A percentile compares a stretch with the other conserved stretches of the same genome.
Evolutionary conservation across 2,797 vertebrate genomes (phyloP).

Genomic region (Peromyscus eremicus): DNA sequence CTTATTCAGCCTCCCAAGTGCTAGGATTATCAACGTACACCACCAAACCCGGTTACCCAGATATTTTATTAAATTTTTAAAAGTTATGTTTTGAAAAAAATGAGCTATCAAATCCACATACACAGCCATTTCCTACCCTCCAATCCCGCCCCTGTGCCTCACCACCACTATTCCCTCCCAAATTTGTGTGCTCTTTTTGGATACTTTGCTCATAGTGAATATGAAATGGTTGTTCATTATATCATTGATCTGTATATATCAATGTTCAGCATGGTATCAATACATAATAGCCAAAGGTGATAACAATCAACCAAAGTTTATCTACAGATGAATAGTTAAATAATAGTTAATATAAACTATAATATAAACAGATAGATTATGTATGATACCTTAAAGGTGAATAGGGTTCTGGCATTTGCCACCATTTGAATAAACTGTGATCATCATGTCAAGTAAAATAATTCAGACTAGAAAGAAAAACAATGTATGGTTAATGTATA

Average conservation of each 20-base stretch:
- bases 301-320: neutral
- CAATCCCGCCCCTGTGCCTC: neutral
- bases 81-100: neutral
- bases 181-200: neutral
- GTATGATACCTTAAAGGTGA: neutral
- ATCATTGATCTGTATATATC: neutral
- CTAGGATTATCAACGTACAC: neutral
- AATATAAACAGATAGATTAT: neutral
- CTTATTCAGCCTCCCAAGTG: neutral
- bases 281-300: neutral
- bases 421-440: neutral
- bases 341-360: neutral
- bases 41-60: neutral
- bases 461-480: conserved; percentile 1
- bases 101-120: neutral
- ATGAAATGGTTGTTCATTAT: neutral
- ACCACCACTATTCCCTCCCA: neutral
- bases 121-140: neutral
- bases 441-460: neutral
- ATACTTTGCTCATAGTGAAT: neutral
- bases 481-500: neutral
- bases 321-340: neutral
- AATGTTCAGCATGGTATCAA: neutral
- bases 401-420: neutral
- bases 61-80: neutral